phyloP scores from a whole-genome alignment of 2,888 invertebrate species.

The Mayetiola destructor region DNA sequence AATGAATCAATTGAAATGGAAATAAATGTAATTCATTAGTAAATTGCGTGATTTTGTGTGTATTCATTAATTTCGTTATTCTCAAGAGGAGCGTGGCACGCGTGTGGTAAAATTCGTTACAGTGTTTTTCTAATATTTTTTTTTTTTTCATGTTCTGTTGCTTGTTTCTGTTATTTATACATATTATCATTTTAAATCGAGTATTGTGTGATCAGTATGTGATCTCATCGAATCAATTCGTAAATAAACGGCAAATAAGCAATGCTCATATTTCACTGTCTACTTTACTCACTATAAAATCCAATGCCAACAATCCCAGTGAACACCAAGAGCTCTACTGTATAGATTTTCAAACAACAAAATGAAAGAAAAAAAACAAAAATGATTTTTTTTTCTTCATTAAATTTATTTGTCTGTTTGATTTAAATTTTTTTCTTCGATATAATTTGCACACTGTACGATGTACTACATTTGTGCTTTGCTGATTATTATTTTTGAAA shows the following conservation, averaged over 20 bases:
- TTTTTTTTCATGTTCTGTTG: too few species aligned
- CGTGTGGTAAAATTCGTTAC: not conserved
- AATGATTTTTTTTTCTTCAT: not conserved
- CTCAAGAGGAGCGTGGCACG: not conserved
- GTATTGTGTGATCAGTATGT: not conserved
- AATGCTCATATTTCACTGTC: constrained; percentile 8
- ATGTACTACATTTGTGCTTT: too few species aligned
- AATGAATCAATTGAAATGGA: constrained; percentile 7
- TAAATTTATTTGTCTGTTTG: not conserved
- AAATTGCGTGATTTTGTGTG: not conserved
- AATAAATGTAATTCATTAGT: not conserved
- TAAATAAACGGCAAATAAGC: not conserved
- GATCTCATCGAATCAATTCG: not conserved
- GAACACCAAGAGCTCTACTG: not conserved
- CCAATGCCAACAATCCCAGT: not conserved
- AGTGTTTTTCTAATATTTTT: not conserved
- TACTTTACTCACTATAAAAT: not conserved
- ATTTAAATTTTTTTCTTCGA: too few species aligned
- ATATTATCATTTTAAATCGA: not conserved
- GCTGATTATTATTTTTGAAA: too few species aligned
- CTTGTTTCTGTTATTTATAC: not conserved
- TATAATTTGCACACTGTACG: too few species aligned
- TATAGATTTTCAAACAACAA: too few species aligned
- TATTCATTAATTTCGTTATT: not conserved
- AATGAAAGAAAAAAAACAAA: too few species aligned